These are phyloP conservation scores for Drosophila gunungcola DNA, from an alignment of 1,140 invertebrate genomes.

Conservation along the genomic window DNA sequence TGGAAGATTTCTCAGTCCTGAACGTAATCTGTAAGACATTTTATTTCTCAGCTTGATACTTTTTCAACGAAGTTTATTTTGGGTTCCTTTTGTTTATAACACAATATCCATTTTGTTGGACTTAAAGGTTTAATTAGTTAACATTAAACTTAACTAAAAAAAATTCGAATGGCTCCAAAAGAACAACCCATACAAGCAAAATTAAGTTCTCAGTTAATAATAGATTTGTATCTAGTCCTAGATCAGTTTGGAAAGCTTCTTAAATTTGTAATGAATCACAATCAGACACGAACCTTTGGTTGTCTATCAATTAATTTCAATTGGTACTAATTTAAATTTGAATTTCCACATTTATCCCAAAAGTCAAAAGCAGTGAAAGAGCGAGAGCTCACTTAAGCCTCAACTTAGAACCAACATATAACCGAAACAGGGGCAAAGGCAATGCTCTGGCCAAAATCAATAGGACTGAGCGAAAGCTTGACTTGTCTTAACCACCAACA, in stretches of 20 bases:
- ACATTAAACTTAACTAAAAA: too few species aligned
- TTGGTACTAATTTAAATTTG: constrained; percentile 68
- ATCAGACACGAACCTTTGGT: constrained; percentile 4
- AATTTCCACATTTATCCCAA: constrained; percentile 22
- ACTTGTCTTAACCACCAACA: constrained; percentile 20
- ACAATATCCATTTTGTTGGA: too few species aligned
- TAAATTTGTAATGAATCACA: constrained; percentile 24
- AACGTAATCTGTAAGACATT: not conserved
- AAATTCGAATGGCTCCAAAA: not conserved
- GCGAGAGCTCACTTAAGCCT: constrained; percentile 34
- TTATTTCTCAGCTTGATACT: not conserved
- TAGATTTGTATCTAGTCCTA: not conserved
- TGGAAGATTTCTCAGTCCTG: not conserved
- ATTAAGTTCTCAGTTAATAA: not conserved
- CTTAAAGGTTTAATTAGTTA: too few species aligned
- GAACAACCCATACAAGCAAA: not conserved
- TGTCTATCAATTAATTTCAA: constrained; percentile 70
- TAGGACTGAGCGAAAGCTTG: constrained; percentile 32
- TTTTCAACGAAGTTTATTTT: not conserved
- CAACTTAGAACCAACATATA: constrained; percentile 25
- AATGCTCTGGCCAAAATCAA: constrained; percentile 38
- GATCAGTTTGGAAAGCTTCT: not conserved
- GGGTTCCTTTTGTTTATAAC: not conserved
- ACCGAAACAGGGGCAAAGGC: constrained; percentile 7
- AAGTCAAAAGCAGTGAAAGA: constrained; percentile 12